A percentile compares a stretch with the other conserved stretches of the same genome.
phyloP scores from a whole-genome alignment of 2,797 vertebrate species.

The Echiichthys vipera region DNA sequence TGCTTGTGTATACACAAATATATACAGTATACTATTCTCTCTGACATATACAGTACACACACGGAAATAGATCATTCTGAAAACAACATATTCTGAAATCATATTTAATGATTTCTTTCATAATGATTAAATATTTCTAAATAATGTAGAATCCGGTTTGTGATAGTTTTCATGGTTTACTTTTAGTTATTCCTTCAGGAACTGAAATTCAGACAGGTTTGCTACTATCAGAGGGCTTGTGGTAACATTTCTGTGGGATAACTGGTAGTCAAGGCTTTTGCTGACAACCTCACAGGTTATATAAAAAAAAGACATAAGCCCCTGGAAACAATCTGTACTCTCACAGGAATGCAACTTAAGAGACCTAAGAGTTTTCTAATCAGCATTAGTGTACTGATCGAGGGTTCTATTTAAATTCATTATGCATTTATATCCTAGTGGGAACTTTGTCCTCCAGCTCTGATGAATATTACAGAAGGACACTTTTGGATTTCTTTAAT shows the following conservation, averaged over 20 bases:
- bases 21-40: not conserved
- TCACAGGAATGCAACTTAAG: slow-evolving; percentile 27
- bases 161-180: not conserved
- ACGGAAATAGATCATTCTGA: too few relatives aligned
- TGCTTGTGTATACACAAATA: slow-evolving; percentile 13
- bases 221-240: not conserved
- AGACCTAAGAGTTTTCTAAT: slow-evolving; percentile 35
- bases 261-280: slow-evolving; percentile 10
- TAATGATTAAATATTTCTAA: not conserved
- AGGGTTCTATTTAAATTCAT: slow-evolving; percentile 43
- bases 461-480: slow-evolving; percentile 13
- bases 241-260: not conserved
- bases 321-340: slow-evolving; percentile 21
- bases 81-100: not conserved
- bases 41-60: too few relatives aligned
- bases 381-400: slow-evolving; percentile 43
- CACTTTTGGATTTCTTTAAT: not conserved
- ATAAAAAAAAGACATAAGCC: slow-evolving; percentile 11
- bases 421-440: slow-evolving; percentile 23
- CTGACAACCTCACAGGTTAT: slow-evolving; percentile 7
- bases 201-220: not conserved
- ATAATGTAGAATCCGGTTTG: not conserved
- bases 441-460: slow-evolving; percentile 5
- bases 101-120: too few relatives aligned
- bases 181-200: not conserved